Percentiles rank a stretch among this genome's conserved stretches.
Conservation (phyloP, 2,113 vertebrate genomes). For the Engystomops pustulosus region DNA sequence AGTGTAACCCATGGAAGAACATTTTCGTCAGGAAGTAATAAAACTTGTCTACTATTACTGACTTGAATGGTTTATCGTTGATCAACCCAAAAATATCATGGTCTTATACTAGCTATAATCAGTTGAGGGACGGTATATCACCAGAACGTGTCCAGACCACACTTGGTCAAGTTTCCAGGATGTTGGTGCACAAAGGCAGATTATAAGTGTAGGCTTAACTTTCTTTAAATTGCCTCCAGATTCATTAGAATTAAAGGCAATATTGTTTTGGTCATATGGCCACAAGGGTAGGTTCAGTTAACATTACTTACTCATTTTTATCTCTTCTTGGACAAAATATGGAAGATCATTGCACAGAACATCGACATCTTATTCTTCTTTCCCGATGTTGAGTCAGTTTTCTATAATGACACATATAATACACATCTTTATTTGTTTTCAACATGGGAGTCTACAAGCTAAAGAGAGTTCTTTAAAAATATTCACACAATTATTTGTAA, state of each 20-base stretch:
- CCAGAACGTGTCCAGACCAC: too few relatives aligned
- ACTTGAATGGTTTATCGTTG: not conserved
- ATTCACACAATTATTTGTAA: too few relatives aligned
- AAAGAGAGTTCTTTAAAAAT: too few relatives aligned
- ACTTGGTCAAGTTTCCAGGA: too few relatives aligned
- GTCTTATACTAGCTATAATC: too few relatives aligned
- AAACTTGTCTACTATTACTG: not conserved
- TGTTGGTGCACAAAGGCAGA: too few relatives aligned
- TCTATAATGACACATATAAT: not conserved
- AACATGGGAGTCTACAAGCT: not conserved
- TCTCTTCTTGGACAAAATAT: not conserved
- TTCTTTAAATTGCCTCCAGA: not conserved
- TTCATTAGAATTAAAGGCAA: not conserved
- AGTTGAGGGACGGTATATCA: too few relatives aligned
- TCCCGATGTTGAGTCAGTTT: not conserved
- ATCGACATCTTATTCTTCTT: constrained; percentile 9
- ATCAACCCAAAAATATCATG: not conserved
- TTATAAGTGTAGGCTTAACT: too few relatives aligned
- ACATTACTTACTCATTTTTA: not conserved
- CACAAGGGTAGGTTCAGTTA: not conserved
- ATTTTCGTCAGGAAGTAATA: too few relatives aligned
- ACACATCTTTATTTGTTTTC: not conserved
- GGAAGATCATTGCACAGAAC: constrained; percentile 43
- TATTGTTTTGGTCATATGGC: not conserved
- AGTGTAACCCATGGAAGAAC: too few relatives aligned